Conservation (phyloP, 2,888 invertebrate genomes). For the Limenitis camilla region DNA sequence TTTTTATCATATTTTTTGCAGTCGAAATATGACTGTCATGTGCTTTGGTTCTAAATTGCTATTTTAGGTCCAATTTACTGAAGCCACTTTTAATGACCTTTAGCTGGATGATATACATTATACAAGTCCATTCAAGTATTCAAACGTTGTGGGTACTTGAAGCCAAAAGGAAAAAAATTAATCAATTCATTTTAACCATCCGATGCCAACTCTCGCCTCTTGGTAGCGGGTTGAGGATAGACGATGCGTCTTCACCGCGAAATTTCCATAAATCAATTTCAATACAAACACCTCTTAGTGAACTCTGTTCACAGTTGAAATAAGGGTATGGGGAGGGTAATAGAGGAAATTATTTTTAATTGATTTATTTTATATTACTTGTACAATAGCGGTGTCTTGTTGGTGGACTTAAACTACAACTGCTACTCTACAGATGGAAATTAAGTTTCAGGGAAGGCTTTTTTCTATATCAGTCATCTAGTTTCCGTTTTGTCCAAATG, state of each 20-base stretch:
- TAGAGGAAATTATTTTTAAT: slow-evolving; percentile 5
- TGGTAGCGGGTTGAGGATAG: slow-evolving; percentile 23
- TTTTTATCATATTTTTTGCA: too few relatives aligned
- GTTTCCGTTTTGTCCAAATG: too few relatives aligned
- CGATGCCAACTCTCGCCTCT: slow-evolving; percentile 35
- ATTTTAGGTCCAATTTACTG: too few relatives aligned
- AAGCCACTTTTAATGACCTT: too few relatives aligned
- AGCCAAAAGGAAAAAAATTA: slow-evolving; percentile 30
- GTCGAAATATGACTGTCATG: too few relatives aligned
- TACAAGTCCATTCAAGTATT: not conserved
- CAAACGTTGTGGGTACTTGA: slow-evolving; percentile 13
- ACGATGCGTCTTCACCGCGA: slow-evolving; percentile 55
- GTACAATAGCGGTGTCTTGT: not conserved
- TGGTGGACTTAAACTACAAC: too few relatives aligned
- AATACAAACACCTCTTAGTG: slow-evolving; percentile 71
- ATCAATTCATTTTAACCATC: slow-evolving; percentile 51
- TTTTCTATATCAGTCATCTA: too few relatives aligned
- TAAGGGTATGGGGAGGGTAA: slow-evolving; percentile 3
- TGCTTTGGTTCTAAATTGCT: too few relatives aligned
- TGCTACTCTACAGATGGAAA: too few relatives aligned
- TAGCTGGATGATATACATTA: not conserved
- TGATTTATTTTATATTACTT: not conserved
- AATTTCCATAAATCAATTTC: slow-evolving; percentile 73
- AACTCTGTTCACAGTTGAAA: slow-evolving; percentile 58
- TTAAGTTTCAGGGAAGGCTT: too few relatives aligned